phyloP scores from a whole-genome alignment of 2,888 invertebrate species.

The Biston stratarius region DNA sequence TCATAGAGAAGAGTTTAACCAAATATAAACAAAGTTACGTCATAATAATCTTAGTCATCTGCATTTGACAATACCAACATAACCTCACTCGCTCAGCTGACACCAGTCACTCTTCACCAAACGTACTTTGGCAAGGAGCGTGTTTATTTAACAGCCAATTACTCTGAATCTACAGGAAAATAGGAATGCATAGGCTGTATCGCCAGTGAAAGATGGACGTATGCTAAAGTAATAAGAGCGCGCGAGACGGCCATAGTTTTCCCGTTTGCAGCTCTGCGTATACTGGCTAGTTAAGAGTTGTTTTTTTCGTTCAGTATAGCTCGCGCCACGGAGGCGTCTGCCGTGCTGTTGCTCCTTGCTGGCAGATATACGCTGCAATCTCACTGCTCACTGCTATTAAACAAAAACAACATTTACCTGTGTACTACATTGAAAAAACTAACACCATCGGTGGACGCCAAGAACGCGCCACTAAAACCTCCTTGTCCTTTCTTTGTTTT shows the following conservation, averaged over 20 bases:
- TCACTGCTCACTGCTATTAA: conserved; percentile 40
- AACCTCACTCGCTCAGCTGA: conserved; percentile 33
- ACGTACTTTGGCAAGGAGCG: conserved; percentile 28
- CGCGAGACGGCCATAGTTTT: conserved; percentile 67
- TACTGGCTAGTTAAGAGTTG: conserved; percentile 56
- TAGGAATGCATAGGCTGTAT: conserved; percentile 52
- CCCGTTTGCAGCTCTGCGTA: conserved; percentile 58
- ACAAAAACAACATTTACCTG: conserved; percentile 50
- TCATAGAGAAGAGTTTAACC: no score
- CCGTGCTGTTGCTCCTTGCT: conserved; percentile 55
- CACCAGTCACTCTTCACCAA: conserved; percentile 29
- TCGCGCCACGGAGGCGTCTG: conserved; percentile 69
- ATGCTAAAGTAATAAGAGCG: conserved; percentile 47
- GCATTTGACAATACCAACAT: conserved; percentile 17
- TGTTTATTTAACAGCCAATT: conserved; percentile 61
- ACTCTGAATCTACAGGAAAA: conserved; percentile 51
- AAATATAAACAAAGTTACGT: background rate
- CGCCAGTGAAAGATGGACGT: conserved; percentile 56
- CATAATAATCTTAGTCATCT: background rate
- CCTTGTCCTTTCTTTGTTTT: conserved; percentile 53
- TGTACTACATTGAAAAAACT: conserved; percentile 50
- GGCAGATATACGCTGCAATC: conserved; percentile 54
- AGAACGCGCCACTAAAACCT: conserved; percentile 39
- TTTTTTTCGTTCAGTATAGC: conserved; percentile 76
- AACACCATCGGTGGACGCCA: conserved; percentile 43